Conservation (phyloP, 2,888 invertebrate genomes). For the Chrysomela aeneicollis region DNA sequence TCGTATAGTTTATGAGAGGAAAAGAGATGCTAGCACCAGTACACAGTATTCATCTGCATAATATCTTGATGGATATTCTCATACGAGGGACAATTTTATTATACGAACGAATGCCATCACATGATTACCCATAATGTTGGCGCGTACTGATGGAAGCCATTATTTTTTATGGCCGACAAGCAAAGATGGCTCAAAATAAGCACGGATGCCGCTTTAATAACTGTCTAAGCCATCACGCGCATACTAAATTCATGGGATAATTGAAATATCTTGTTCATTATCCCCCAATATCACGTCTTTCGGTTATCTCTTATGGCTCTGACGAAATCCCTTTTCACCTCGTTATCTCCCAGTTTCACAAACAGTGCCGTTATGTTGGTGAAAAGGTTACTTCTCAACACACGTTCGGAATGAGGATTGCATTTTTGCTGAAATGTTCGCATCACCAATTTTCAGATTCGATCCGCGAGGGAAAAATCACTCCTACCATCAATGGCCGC, state of each 20-base stretch:
- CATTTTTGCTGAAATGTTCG: no score
- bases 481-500: no score
- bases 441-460: no score
- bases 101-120: slow-evolving; percentile 28
- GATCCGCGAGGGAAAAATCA: no score
- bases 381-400: no score
- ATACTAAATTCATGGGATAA: slow-evolving; percentile 29
- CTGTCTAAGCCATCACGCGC: slow-evolving; percentile 19
- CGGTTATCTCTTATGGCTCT: not conserved
- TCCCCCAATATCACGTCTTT: not conserved
- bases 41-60: no score
- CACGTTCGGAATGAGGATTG: no score
- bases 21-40: no score
- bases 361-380: no score
- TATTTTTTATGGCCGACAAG: slow-evolving; percentile 27
- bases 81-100: slow-evolving; percentile 24
- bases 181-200: slow-evolving; percentile 29
- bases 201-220: slow-evolving; percentile 20
- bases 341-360: no score
- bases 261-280: slow-evolving; percentile 18
- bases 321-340: not conserved
- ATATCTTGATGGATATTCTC: not conserved
- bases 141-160: slow-evolving; percentile 33
- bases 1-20: no score
- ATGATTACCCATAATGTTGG: slow-evolving; percentile 34